phyloP scores from a whole-genome alignment of 2,797 vertebrate species.

The Bradypodion ventrale region DNA sequence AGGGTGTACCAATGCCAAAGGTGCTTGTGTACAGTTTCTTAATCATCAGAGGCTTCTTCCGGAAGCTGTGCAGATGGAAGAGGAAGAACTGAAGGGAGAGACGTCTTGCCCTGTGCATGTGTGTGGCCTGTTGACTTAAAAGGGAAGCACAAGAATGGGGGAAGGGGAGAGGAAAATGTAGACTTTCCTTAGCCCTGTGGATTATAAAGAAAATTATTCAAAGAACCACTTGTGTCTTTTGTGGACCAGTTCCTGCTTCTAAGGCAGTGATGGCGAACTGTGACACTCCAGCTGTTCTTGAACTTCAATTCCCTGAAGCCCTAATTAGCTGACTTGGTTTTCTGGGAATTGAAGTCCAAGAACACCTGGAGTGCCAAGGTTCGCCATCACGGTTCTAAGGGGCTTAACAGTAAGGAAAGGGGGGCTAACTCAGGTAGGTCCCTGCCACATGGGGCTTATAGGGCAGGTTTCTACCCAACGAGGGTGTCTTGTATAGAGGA shows the following conservation, averaged over 20 bases:
- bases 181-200: background rate
- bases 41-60: background rate
- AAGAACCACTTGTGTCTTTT: background rate
- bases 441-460: background rate
- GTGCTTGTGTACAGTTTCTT: too few relatives aligned
- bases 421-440: background rate
- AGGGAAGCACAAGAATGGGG: background rate
- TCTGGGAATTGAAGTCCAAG: too few relatives aligned
- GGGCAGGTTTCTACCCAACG: too few relatives aligned
- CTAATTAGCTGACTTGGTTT: too few relatives aligned
- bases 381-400: too few relatives aligned
- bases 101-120: too few relatives aligned
- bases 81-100: background rate
- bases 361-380: too few relatives aligned
- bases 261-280: too few relatives aligned
- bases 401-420: background rate
- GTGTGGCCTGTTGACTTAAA: too few relatives aligned
- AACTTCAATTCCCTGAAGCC: too few relatives aligned
- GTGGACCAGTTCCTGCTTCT: background rate
- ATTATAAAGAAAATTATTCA: background rate
- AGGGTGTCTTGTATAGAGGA: background rate
- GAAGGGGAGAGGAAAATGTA: background rate
- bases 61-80: background rate
- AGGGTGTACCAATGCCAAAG: too few relatives aligned
- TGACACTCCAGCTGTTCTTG: too few relatives aligned